Evolutionary conservation across 2,797 vertebrate genomes (phyloP), one percentile per base, ranked within the genome.

Genomic region (Halcyon smyrnensis): DNA sequence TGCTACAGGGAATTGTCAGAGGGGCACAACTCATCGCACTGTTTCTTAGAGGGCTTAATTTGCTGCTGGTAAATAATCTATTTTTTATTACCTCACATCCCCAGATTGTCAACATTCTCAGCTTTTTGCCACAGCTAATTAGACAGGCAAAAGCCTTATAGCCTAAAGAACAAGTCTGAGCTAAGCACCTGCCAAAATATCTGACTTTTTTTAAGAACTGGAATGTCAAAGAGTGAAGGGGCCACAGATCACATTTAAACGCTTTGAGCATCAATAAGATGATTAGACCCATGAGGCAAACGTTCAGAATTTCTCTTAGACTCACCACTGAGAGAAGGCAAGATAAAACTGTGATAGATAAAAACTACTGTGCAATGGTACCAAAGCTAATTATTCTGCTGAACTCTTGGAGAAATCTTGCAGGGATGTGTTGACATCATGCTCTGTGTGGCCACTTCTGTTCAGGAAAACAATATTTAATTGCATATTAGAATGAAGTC

Each of bases 61-160:
- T 96, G 89, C 93, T 96, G 69, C 90, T 92, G 93, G 93, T 96
- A 95, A 96, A 95, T 96, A 96, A 95, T 94, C 94, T 95, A 90
- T 94, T 94, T 95, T 96, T 97, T 97, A 97, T 97, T 96, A 91
- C 93, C 82, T 95, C 93, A 71, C 94, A 94, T 97, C 92, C 94
- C 95, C 85, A 95, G 95, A 96, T 97, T 91, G 91, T 98, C 95
- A 96, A 97, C 96, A 93, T 90, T 93, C 87, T 95, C 94, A 85
- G 92, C 87, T 95, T 97, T 97, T 96, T 96, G 89, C 97, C 95
- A 94, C 95, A 97, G 94, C 95, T 97, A 97, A 97, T 97, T 97
- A 97, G 97, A 97, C 96, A 97, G 94, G 96, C 95, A 96, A 97
- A 97, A 95, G 91, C 94, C 88, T 96, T 71, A 95, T 95, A 93